Evolutionary conservation across 2,113 vertebrate species (phyloP), one percentile per base, ranked within the genome.

Genomic region (Microcebus murinus): DNA sequence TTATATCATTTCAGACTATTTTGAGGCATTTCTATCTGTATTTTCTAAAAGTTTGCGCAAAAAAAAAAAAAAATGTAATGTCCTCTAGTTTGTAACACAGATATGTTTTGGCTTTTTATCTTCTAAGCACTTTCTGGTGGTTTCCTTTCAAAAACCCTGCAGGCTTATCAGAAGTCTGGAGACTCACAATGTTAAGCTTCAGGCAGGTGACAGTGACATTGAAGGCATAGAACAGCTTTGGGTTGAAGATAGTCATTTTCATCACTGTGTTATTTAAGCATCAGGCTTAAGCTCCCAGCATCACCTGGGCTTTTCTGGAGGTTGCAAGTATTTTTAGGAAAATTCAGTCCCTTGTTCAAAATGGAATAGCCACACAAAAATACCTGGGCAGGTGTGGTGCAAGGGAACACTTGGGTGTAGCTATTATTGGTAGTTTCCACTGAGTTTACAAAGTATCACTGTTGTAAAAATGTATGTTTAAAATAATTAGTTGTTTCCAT

Each of bases 81-180:
- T 48, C 50, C 17, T 96, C 13, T 63, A 82, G 55, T 79, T 87
- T 91, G 52, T 85, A 83, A 48, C 11, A 45, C 45, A 91, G 50
- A 65, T 89, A 31, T 42, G 25, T 67, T 74, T 95, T 91, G 21
- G 3, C 48, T 91, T 96, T 97, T 97, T 96, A 82, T 95, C 59
- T 91, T 96, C 61, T 79, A 81, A 96, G 68, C 87, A 68, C 34
- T 94, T 94, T 65, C 55, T 42, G 50, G n/a, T 82, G 23, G 27
- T 73, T 96, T 96, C 91, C 31, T 93, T 94, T 88, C 27, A 85
- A 27, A 92, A 91, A 79, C 48, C 21, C 31, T 77, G 57, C 27
- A 10, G 6, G 57, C 34, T 95, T 90, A 39, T 65, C 4, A 13
- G 20, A 85, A 86, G 29, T 70, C 82, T 93, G 6, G 12, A 94